Evolutionary conservation across 2,113 vertebrate species (phyloP), one percentile per base, ranked within the genome.

Genomic region (Vidua chalybeata): DNA sequence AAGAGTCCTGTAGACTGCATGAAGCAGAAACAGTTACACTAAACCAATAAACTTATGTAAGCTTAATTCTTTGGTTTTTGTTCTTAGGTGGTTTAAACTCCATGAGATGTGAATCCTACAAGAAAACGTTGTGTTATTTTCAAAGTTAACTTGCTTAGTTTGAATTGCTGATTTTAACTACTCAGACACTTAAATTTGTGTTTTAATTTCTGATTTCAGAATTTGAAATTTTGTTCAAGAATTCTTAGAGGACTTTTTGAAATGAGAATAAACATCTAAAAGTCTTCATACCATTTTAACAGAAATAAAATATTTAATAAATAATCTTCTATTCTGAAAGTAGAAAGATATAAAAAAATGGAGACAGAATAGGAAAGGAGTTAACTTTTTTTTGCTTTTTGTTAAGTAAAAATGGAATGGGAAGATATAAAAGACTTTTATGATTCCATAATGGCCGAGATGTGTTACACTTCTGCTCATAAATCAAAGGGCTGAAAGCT

Each of bases 401-500:
- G 35, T 89, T 49, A 88, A 92, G 89, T 87, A 94, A 95, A 97
- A 97, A 97, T 96, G 43, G 66, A 87, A 91, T 84, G 84, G 91
- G 94, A 97, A 97, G 95, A 93, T 84, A 77, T 62, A 96, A 77
- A 86, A 49, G 78, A 94, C 68, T 95, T 97, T 97, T 93, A 90
- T 96, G 94, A 92, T 94, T 97, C 89, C 55, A 85, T 97, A 97
- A 97, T 97, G 93, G 84, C 86, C 92, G 97, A 96, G 89, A 95
- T 90, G 73, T 66, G 84, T 94, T 97, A 93, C 86, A 91, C 51
- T 96, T 95, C 89, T 94, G 81, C 92, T 97, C 91, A 96, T 90
- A 97, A 97, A 98, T 98, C 97, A 98, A 98, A 98, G 94, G 73
- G 54, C 54, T 75, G 58, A 77, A 93, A 91, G 83, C 89, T 95